Evolutionary conservation across 2,113 vertebrate genomes (phyloP).

Genomic region (Pseudorectes ferrugineus): DNA sequence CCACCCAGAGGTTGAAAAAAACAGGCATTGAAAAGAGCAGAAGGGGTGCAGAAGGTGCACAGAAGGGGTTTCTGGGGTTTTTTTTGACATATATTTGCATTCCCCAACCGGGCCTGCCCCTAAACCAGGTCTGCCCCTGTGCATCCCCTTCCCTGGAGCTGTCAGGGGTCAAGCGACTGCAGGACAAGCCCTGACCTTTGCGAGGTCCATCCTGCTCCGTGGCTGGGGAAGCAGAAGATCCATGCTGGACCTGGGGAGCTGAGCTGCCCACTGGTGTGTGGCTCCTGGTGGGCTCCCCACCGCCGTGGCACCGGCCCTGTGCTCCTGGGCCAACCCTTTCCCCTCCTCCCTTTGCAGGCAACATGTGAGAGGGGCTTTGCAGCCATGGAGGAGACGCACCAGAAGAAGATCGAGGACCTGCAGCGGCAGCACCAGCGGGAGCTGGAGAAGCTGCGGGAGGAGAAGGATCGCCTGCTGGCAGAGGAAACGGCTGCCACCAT

Average conservation of each 20-base stretch:
- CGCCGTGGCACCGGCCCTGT: accelerated
- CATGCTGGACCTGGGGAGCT: background rate
- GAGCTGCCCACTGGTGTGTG: accelerated
- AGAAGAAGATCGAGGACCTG: conserved; percentile 93
- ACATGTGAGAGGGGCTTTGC: conserved; percentile 96
- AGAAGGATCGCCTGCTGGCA: conserved; percentile 91
- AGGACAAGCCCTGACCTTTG: background rate
- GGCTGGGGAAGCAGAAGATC: background rate
- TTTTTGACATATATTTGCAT: background rate
- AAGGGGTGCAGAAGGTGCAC: background rate
- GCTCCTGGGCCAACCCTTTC: background rate
- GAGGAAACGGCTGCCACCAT: conserved; percentile 97
- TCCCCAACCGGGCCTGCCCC: background rate
- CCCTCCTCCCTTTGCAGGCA: conserved; percentile 72
- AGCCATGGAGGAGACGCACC: conserved; percentile 97
- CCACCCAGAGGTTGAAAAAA: background rate
- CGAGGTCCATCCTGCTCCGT: background rate
- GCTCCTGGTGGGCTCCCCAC: background rate
- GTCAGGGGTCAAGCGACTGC: background rate
- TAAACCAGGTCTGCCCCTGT: background rate
- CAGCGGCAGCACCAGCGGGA: conserved; percentile 95
- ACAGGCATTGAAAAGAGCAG: background rate
- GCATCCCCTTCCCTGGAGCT: background rate
- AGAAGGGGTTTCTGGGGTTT: background rate
- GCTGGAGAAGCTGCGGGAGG: conserved; percentile 90